phyloP scores from a whole-genome alignment of 2,113 vertebrate genomes.

The Cranoglanis bouderius region DNA sequence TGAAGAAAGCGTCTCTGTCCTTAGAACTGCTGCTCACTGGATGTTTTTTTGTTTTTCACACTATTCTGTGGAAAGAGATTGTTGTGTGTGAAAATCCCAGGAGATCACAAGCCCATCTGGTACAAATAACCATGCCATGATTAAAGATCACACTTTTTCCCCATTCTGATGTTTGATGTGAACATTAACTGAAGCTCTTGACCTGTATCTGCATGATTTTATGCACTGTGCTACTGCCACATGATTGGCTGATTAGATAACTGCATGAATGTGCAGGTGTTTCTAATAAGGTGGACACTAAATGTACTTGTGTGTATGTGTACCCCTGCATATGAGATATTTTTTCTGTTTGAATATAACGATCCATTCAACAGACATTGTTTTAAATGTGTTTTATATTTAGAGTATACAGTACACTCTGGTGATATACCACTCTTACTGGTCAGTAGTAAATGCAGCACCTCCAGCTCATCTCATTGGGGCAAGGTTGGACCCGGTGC shows the following conservation, averaged over 20 bases:
- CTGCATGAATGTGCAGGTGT: not conserved
- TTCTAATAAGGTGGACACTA: not conserved
- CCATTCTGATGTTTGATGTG: not conserved
- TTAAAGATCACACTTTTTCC: not conserved
- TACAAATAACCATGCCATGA: not conserved
- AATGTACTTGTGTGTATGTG: not conserved
- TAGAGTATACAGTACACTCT: not conserved
- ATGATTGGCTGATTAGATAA: not conserved
- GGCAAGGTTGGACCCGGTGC: conserved; percentile 35
- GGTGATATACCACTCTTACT: not conserved
- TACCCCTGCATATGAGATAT: not conserved
- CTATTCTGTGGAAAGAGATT: not conserved
- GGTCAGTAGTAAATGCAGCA: conserved; percentile 13
- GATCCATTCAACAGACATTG: not conserved
- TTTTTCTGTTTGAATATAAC: not conserved
- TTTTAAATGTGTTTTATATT: not conserved
- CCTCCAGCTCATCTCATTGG: conserved; percentile 24
- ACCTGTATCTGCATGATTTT: not conserved
- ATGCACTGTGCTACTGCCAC: not conserved
- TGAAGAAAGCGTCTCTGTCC: too few species aligned
- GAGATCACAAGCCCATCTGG: not conserved
- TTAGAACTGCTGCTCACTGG: too few species aligned
- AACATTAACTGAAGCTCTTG: not conserved
- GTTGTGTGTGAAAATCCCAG: not conserved
- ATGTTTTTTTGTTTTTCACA: too few species aligned